A percentile compares a stretch with the other conserved stretches of the same genome.
Conservation (phyloP, 2,797 vertebrate species). For the Rhinophrynus dorsalis region DNA sequence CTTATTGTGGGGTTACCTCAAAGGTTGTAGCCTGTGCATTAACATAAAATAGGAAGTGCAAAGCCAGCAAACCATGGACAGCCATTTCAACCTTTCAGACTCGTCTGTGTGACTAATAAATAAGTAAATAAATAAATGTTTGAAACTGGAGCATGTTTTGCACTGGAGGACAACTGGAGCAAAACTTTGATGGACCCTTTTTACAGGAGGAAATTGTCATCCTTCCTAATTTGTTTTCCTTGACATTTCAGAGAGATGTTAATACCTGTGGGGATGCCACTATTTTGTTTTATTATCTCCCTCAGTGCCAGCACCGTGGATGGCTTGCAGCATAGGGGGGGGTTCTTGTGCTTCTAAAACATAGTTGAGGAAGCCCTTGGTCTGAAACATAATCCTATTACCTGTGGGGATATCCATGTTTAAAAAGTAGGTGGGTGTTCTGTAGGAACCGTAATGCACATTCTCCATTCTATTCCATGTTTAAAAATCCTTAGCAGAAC, state of each 20-base stretch:
- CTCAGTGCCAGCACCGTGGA: too few species aligned
- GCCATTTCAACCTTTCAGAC: background rate
- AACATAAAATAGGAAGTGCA: background rate
- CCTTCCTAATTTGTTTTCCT: background rate
- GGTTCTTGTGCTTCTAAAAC: background rate
- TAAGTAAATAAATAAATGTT: background rate
- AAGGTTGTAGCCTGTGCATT: constrained; percentile 4
- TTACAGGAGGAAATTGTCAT: background rate
- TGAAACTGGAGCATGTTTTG: constrained; percentile 32
- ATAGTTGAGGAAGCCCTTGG: background rate
- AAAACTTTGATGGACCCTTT: background rate
- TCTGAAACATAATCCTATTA: background rate
- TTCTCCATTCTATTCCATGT: too few species aligned
- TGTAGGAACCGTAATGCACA: too few species aligned
- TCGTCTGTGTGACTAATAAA: background rate
- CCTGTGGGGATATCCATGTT: background rate
- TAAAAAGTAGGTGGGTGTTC: too few species aligned
- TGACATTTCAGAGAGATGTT: too few species aligned
- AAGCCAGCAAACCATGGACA: constrained; percentile 4
- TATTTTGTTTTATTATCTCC: too few species aligned
- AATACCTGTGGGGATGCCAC: too few species aligned
- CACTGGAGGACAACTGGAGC: constrained; percentile 27
- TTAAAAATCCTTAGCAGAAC: too few species aligned
- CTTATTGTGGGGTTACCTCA: constrained; percentile 2
- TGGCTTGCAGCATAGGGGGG: background rate